Conservation (phyloP, 2,888 invertebrate genomes). For the Exocentrus adspersus region DNA sequence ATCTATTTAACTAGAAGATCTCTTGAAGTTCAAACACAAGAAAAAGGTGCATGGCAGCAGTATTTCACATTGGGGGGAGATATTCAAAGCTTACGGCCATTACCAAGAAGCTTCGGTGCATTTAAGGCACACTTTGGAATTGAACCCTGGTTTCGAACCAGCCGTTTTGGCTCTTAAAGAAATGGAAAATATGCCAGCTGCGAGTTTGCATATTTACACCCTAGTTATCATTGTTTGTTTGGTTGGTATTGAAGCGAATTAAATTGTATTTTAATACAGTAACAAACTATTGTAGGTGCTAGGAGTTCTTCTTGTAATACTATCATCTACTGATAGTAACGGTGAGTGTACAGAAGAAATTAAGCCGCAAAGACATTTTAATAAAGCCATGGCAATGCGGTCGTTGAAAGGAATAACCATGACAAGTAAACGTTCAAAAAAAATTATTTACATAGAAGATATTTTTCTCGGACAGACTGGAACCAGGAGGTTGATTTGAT, state of each 20-base stretch:
- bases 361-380: slow-evolving; percentile 85
- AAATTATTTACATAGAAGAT: slow-evolving; percentile 49
- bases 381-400: slow-evolving; percentile 90
- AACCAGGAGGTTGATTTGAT: neutral
- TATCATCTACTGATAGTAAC: slow-evolving; percentile 75
- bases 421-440: slow-evolving; percentile 53
- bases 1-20: slow-evolving; percentile 87
- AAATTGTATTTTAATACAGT: neutral
- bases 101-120: slow-evolving; percentile 88
- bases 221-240: slow-evolving; percentile 87
- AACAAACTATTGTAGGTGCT: slow-evolving; percentile 70
- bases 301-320: slow-evolving; percentile 83
- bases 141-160: slow-evolving; percentile 87
- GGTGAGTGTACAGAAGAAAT: slow-evolving; percentile 65
- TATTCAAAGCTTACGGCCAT: slow-evolving; percentile 90
- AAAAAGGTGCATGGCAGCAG: slow-evolving; percentile 88
- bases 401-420: slow-evolving; percentile 69
- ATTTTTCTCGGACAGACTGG: neutral
- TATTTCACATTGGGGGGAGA: slow-evolving; percentile 92
- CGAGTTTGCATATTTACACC: slow-evolving; percentile 86
- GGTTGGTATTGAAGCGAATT: slow-evolving; percentile 66
- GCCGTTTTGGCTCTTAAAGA: slow-evolving; percentile 83
- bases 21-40: slow-evolving; percentile 84
- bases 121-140: slow-evolving; percentile 81
- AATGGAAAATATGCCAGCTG: slow-evolving; percentile 82